These are phyloP conservation scores for Digitonthophagus gazella DNA, from an alignment of 2,888 invertebrate genomes.

Conservation along the genomic window DNA sequence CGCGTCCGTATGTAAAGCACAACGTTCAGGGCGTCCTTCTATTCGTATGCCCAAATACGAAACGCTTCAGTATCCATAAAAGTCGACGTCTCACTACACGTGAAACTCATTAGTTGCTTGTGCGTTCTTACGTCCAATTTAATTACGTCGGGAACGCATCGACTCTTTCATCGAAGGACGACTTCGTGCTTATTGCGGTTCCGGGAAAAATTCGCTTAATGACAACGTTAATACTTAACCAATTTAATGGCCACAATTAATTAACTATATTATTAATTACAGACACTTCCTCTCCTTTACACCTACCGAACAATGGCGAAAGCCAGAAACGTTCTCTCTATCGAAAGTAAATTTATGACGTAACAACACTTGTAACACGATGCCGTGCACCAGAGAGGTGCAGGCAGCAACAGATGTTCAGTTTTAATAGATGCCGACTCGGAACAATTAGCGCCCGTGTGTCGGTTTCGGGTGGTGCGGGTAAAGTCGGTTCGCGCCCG, in stretches of 20 bases:
- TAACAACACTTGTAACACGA: not conserved
- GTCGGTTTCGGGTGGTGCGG: not conserved
- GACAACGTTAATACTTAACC: not conserved
- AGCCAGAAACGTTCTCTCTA: too few species aligned
- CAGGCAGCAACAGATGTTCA: not conserved
- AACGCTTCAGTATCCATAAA: not conserved
- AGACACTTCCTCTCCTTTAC: not conserved
- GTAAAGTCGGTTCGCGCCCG: constrained; percentile 7
- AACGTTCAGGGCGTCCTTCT: constrained; percentile 18
- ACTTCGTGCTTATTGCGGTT: not conserved
- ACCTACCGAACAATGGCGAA: not conserved
- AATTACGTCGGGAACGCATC: not conserved
- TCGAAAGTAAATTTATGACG: not conserved
- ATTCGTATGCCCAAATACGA: not conserved
- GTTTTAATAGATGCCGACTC: not conserved
- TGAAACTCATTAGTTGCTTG: not conserved
- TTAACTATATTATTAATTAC: not conserved
- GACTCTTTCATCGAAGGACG: not conserved
- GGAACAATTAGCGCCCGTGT: not conserved
- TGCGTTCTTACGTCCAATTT: not conserved
- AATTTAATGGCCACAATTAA: not conserved
- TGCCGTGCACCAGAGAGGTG: not conserved
- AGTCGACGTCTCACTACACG: too few species aligned
- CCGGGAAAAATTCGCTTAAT: not conserved
- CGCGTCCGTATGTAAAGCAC: constrained; percentile 8